Evolutionary conservation across 1,140 invertebrate species (phyloP).

Genomic region (Calephelis nemesis): DNA sequence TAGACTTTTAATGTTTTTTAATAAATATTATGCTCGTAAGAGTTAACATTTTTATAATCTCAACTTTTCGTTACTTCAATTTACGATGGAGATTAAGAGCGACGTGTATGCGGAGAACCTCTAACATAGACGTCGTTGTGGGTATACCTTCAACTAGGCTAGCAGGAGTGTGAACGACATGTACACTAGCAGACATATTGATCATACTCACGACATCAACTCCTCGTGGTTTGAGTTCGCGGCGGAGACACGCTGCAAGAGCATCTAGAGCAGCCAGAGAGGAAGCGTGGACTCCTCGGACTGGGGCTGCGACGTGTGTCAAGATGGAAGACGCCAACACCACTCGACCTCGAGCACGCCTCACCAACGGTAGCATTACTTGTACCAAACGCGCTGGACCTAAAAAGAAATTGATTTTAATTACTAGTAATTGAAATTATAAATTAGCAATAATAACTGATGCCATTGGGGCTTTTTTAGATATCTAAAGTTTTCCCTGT

Average conservation of each 20-base stretch:
- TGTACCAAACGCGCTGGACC: conserved; percentile 87
- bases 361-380: conserved; percentile 89
- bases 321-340: conserved; percentile 85
- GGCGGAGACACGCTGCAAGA: conserved; percentile 88
- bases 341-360: conserved; percentile 86
- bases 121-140: background rate
- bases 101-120: too few species aligned
- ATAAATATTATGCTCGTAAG: too few species aligned
- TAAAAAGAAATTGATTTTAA: conserved; percentile 24
- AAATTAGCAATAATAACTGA: too few species aligned
- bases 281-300: conserved; percentile 89
- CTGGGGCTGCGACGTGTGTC: conserved; percentile 87
- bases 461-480: too few species aligned
- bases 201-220: conserved; percentile 82
- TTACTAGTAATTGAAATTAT: too few species aligned
- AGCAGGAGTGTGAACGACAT: too few species aligned
- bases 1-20: too few species aligned
- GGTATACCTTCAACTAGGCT: too few species aligned
- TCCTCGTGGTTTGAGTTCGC: conserved; percentile 88
- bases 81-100: too few species aligned
- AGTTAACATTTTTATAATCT: too few species aligned
- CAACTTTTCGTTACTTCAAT: too few species aligned
- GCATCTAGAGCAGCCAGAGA: conserved; percentile 88
- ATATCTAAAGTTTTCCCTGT: too few species aligned
- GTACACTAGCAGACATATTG: background rate